A percentile compares a stretch with the other conserved stretches of the same genome.
Conservation (phyloP, 2,888 invertebrate genomes). For the Acrobasis repandana region DNA sequence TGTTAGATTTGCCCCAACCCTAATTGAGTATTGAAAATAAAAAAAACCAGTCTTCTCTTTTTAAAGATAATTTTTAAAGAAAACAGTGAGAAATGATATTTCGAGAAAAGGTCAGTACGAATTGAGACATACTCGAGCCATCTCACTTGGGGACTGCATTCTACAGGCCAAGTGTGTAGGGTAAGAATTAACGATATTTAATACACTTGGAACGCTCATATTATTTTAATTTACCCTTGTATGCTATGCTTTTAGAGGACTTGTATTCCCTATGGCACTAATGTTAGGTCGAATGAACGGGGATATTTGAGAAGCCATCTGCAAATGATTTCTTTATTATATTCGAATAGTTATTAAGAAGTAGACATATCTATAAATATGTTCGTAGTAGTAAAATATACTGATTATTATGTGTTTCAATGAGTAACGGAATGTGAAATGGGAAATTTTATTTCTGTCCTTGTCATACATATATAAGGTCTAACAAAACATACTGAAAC, state of each 20-base stretch:
- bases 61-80: too few relatives aligned
- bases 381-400: not conserved
- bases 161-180: slow-evolving; percentile 43
- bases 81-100: too few relatives aligned
- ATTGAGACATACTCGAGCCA: not conserved
- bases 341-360: not conserved
- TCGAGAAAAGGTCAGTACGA: not conserved
- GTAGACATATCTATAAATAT: slow-evolving; percentile 18
- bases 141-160: slow-evolving; percentile 47
- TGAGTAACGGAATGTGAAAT: too few relatives aligned
- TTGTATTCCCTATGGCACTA: slow-evolving; percentile 41
- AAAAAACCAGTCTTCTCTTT: too few relatives aligned
- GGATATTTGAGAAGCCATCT: not conserved
- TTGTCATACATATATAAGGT: too few relatives aligned
- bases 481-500: too few relatives aligned
- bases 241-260: slow-evolving; percentile 50
- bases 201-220: slow-evolving; percentile 54
- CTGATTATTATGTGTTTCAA: too few relatives aligned
- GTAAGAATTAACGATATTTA: slow-evolving; percentile 55
- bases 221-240: slow-evolving; percentile 43
- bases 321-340: not conserved
- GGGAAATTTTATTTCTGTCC: too few relatives aligned
- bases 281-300: slow-evolving; percentile 23
- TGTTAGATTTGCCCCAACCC: too few relatives aligned
- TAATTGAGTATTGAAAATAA: too few relatives aligned